Conservation (phyloP, 2,113 vertebrate genomes). For the Stercorarius parasiticus region DNA sequence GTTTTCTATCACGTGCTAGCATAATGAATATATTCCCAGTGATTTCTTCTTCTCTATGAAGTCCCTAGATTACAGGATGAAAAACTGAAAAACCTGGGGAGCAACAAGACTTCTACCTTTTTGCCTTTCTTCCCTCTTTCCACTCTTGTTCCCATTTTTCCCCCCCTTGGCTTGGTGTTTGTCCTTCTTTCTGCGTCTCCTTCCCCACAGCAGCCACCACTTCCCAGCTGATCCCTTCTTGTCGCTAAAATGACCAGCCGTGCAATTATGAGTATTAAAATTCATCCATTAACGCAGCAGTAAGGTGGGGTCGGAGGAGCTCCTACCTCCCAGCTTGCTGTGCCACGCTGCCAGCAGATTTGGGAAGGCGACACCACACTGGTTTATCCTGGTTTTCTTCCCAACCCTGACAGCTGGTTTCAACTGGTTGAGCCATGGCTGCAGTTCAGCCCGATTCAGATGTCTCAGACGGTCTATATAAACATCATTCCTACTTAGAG, state of each 20-base stretch:
- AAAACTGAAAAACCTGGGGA: neutral
- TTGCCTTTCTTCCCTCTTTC: neutral
- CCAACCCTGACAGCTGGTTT: constrained; percentile 22
- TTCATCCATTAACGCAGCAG: neutral
- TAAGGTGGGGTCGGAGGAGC: neutral
- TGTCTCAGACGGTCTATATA: constrained; percentile 35
- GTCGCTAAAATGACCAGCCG: neutral
- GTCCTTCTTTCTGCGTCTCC: neutral
- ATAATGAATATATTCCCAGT: neutral
- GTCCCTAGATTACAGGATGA: neutral
- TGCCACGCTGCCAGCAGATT: constrained; percentile 6
- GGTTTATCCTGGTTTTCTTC: constrained; percentile 38
- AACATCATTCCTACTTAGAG: constrained; percentile 12
- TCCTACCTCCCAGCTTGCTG: constrained; percentile 26
- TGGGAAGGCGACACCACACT: neutral
- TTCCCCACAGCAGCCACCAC: neutral
- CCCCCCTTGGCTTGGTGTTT: neutral
- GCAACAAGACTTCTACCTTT: neutral
- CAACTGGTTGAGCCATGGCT: constrained; percentile 18
- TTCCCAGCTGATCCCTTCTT: neutral
- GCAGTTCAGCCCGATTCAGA: constrained; percentile 30
- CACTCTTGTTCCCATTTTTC: neutral
- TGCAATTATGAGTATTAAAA: neutral
- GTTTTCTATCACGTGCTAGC: neutral
- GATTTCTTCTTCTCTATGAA: neutral